Evolutionary conservation across 2,888 invertebrate genomes (phyloP).

Genomic region (Acanthopleura granulata): DNA sequence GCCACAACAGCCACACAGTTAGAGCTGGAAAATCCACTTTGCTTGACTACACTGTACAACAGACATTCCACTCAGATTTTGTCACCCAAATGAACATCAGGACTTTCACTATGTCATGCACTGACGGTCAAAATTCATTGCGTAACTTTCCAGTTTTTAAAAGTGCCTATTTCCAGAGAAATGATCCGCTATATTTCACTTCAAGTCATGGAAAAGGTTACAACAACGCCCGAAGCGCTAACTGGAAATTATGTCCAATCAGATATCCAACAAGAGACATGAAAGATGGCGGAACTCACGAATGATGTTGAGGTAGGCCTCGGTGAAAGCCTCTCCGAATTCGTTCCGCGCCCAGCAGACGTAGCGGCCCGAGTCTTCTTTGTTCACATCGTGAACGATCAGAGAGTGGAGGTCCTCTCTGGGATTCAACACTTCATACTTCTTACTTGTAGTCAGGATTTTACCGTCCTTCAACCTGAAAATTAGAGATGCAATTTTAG

Average conservation of each 20-base stretch:
- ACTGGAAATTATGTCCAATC: not conserved
- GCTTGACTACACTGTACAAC: too few species aligned
- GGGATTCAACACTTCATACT: slow-evolving; percentile 55
- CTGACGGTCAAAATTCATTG: too few species aligned
- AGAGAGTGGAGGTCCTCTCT: slow-evolving; percentile 68
- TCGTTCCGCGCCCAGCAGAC: slow-evolving; percentile 88
- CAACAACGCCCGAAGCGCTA: not conserved
- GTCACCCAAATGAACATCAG: too few species aligned
- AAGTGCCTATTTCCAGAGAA: too few species aligned
- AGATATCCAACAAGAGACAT: not conserved
- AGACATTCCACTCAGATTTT: too few species aligned
- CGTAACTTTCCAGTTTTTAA: too few species aligned
- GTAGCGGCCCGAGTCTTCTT: slow-evolving; percentile 76
- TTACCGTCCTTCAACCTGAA: slow-evolving; percentile 63
- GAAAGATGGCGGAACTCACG: slow-evolving; percentile 35
- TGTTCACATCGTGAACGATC: slow-evolving; percentile 64
- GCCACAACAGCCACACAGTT: too few species aligned
- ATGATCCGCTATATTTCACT: too few species aligned
- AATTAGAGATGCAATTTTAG: too few species aligned
- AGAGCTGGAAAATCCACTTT: too few species aligned
- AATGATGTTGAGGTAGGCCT: slow-evolving; percentile 61
- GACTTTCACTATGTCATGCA: too few species aligned
- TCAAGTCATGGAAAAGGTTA: too few species aligned
- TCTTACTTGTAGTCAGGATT: slow-evolving; percentile 51
- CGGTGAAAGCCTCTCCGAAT: slow-evolving; percentile 74